Evolutionary conservation across 1,140 invertebrate species (phyloP).

Genomic region (Bombus haemorrhoidalis): DNA sequence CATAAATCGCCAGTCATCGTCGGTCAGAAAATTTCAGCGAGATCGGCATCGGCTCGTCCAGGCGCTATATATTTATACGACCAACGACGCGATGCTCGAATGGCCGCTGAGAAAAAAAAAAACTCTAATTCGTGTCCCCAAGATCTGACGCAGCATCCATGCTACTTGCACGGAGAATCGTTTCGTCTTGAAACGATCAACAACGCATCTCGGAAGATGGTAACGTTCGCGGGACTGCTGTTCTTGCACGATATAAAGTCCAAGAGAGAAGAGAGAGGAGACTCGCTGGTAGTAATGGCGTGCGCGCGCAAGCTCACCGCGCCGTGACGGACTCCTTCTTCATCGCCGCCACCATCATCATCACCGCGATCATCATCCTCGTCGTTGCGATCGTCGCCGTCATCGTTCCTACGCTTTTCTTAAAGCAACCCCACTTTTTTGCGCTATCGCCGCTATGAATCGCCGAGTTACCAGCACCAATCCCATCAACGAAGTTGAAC

Average conservation of each 20-base stretch:
- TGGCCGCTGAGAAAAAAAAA: background rate
- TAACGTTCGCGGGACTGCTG: too few relatives aligned
- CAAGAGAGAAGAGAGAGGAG: constrained; percentile 29
- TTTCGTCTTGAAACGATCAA: background rate
- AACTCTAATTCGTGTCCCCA: background rate
- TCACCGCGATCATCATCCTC: constrained; percentile 36
- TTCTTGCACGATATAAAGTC: constrained; percentile 1
- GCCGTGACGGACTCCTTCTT: constrained; percentile 50
- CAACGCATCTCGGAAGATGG: too few relatives aligned
- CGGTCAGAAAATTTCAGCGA: background rate
- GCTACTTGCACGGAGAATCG: constrained; percentile 1
- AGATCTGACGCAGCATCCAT: constrained; percentile 4
- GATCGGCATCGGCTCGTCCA: background rate
- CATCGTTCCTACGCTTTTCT: constrained; percentile 28
- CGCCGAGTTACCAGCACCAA: background rate
- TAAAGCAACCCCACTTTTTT: constrained; percentile 36
- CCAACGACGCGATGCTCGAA: background rate
- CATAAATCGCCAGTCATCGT: constrained; percentile 2
- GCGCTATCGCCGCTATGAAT: background rate
- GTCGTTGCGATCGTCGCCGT: constrained; percentile 25
- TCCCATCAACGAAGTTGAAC: constrained; percentile 2
- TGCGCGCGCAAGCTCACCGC: constrained; percentile 25
- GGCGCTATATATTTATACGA: background rate
- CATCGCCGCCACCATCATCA: constrained; percentile 8
- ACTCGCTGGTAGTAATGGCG: background rate